Evolutionary conservation across 2,113 vertebrate species (phyloP).

Genomic region (Alethe diademata): DNA sequence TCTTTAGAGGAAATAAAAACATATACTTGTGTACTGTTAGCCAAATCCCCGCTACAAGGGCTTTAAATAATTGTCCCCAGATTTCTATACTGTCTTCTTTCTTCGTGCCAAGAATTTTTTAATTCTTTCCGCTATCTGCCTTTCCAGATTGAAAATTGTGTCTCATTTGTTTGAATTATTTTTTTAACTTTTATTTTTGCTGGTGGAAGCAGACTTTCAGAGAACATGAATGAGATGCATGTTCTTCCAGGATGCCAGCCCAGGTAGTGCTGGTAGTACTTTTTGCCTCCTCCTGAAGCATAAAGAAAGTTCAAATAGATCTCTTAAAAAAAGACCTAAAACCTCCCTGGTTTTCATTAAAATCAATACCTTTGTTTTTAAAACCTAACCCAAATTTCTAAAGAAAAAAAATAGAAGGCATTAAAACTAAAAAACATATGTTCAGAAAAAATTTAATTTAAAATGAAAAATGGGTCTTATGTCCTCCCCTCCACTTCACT

Average conservation of each 20-base stretch:
- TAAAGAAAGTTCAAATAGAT: neutral
- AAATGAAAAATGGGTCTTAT: neutral
- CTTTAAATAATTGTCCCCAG: neutral
- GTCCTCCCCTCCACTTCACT: neutral
- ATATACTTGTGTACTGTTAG: neutral
- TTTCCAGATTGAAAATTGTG: neutral
- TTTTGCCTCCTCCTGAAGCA: neutral
- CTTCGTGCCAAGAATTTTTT: neutral
- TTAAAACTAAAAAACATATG: neutral
- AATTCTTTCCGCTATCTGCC: neutral
- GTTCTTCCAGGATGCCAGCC: neutral
- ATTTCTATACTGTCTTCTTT: neutral
- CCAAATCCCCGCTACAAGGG: neutral
- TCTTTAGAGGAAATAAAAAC: neutral
- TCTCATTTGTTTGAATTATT: neutral
- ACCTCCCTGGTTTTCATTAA: neutral
- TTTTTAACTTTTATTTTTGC: neutral
- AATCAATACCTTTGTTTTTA: neutral
- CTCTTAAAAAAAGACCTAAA: neutral
- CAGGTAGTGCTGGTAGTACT: neutral
- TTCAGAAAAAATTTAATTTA: neutral
- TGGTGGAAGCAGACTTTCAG: neutral
- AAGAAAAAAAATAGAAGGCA: neutral
- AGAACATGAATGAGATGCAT: neutral
- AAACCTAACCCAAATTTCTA: neutral